These are phyloP conservation scores for Plemyria rubiginata DNA, from an alignment of 2,888 invertebrate genomes.

Conservation along the genomic window DNA sequence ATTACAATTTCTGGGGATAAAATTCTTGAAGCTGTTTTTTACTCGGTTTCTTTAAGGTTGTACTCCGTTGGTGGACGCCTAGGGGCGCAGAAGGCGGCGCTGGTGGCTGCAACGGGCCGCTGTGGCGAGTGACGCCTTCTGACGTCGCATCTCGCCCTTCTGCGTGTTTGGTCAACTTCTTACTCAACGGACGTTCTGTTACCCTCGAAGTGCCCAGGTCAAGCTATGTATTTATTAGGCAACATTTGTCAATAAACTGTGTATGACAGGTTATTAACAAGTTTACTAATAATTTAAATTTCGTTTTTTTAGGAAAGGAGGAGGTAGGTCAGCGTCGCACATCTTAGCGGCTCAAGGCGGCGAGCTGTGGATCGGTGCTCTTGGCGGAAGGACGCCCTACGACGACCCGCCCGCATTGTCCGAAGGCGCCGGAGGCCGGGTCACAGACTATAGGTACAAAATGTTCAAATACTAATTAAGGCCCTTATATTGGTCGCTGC, in stretches of 20 bases:
- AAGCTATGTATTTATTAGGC: too few relatives aligned
- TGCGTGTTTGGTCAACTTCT: slow-evolving; percentile 98
- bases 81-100: slow-evolving; percentile 92
- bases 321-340: slow-evolving; percentile 95
- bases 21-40: too few relatives aligned
- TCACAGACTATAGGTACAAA: slow-evolving; percentile 94
- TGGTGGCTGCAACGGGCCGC: slow-evolving; percentile 93
- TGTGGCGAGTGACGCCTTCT: slow-evolving; percentile 96
- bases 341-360: slow-evolving; percentile 97
- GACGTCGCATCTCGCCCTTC: slow-evolving; percentile 98
- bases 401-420: slow-evolving; percentile 98
- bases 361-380: slow-evolving; percentile 97
- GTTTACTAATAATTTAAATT: too few relatives aligned
- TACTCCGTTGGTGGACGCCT: slow-evolving; percentile 98
- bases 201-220: slow-evolving; percentile 95
- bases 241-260: too few relatives aligned
- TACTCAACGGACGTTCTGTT: slow-evolving; percentile 97
- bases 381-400: slow-evolving; percentile 93
- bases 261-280: too few relatives aligned
- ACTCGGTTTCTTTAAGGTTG: too few relatives aligned
- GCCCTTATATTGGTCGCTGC: too few relatives aligned
- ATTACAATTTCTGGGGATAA: too few relatives aligned
- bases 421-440: slow-evolving; percentile 96
- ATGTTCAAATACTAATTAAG: too few relatives aligned
- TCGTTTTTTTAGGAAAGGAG: slow-evolving; percentile 85